A percentile compares a stretch with the other conserved stretches of the same genome.
These are phyloP conservation scores for Botrylloides violaceus DNA, from an alignment of 23 tunicate genomes.

Conservation along the genomic window DNA sequence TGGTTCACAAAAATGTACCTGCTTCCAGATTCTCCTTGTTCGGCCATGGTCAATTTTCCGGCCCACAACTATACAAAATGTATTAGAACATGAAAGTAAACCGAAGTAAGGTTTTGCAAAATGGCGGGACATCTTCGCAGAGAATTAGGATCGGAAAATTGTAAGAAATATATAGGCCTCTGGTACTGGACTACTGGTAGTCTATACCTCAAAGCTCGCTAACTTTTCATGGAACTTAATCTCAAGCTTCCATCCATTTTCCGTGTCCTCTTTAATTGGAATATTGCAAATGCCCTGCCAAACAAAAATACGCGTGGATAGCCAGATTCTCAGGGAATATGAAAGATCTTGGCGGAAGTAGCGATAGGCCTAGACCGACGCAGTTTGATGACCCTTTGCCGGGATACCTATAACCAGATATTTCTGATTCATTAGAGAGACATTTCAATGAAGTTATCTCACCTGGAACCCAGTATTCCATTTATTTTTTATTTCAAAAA, in stretches of 20 bases:
- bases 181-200: too few relatives aligned
- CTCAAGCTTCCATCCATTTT: slow-evolving; percentile 14
- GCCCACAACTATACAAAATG: slow-evolving; percentile 19
- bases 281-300: slow-evolving; percentile 9
- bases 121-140: too few relatives aligned
- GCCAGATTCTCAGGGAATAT: background rate
- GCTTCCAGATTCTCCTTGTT: slow-evolving; percentile 6
- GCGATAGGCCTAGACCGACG: too few relatives aligned
- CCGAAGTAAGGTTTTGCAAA: too few relatives aligned
- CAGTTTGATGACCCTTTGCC: too few relatives aligned
- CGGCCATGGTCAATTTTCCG: slow-evolving; percentile 18
- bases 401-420: background rate
- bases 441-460: background rate
- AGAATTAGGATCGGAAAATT: too few relatives aligned
- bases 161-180: too few relatives aligned
- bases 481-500: slow-evolving; percentile 15
- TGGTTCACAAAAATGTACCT: slow-evolving; percentile 13
- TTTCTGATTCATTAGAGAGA: background rate
- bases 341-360: background rate
- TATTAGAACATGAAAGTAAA: too few relatives aligned
- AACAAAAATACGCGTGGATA: background rate
- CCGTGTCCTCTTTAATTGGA: slow-evolving; percentile 6
- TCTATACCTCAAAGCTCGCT: slow-evolving; percentile 13
- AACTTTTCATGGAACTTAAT: slow-evolving; percentile 16
- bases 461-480: slow-evolving; percentile 28